Percentiles rank a stretch among this genome's conserved stretches.
Conservation (phyloP, 2,888 invertebrate genomes). For the Athalia circularis region DNA sequence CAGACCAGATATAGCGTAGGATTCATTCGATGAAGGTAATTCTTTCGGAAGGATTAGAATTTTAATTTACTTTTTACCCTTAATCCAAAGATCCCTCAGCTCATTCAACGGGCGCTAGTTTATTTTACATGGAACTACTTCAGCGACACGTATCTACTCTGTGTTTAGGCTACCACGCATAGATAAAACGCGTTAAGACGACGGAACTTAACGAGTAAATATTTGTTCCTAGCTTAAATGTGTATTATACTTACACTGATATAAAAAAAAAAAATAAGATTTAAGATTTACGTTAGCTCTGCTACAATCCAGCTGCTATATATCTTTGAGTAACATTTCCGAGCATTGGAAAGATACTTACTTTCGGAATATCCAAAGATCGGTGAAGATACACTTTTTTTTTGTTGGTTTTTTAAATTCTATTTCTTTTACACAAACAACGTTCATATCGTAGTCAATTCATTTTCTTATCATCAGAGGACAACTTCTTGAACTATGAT, state of each 20-base stretch:
- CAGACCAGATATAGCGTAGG: too few relatives aligned
- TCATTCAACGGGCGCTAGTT: background rate
- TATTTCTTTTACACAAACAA: too few relatives aligned
- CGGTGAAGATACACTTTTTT: too few relatives aligned
- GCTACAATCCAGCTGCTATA: too few relatives aligned
- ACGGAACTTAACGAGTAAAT: constrained; percentile 29
- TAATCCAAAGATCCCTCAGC: constrained; percentile 29
- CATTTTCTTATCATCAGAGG: too few relatives aligned
- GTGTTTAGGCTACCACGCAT: background rate
- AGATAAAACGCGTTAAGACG: constrained; percentile 20
- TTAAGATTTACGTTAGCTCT: background rate
- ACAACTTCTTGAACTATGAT: too few relatives aligned
- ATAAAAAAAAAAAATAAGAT: constrained; percentile 23
- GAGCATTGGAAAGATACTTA: too few relatives aligned
- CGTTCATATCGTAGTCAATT: too few relatives aligned
- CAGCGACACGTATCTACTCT: background rate
- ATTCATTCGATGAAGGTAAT: background rate
- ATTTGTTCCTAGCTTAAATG: constrained; percentile 12
- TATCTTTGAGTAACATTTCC: too few relatives aligned
- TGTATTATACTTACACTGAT: background rate
- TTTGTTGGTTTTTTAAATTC: too few relatives aligned
- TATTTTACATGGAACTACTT: background rate
- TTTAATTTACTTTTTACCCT: constrained; percentile 31
- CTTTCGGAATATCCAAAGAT: too few relatives aligned
- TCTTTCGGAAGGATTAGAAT: constrained; percentile 26